phyloP scores from a whole-genome alignment of 2,888 invertebrate species.

The Antheraea assamensis region DNA sequence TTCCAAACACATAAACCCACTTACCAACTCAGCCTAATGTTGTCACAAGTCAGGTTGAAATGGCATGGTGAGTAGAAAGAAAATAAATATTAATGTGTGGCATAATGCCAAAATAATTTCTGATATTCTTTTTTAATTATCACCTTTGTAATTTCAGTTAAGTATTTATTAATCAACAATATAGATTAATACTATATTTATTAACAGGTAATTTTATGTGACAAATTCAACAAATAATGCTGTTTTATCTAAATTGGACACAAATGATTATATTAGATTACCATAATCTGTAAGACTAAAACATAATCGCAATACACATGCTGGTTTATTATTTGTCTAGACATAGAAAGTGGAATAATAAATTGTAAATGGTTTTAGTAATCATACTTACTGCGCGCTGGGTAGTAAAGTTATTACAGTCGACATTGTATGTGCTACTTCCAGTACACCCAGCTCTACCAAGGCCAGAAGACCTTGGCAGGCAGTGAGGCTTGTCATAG shows the following conservation, averaged over 20 bases:
- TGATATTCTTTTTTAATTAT: neutral
- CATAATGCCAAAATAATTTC: neutral
- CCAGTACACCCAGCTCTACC: conserved; percentile 83
- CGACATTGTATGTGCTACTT: conserved; percentile 83
- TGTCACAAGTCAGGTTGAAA: conserved; percentile 7
- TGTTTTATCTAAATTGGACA: neutral
- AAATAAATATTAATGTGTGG: neutral
- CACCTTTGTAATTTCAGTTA: neutral
- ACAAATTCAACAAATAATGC: neutral
- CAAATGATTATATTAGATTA: neutral
- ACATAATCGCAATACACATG: neutral
- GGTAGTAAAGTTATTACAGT: conserved; percentile 85
- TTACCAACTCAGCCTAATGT: conserved; percentile 5
- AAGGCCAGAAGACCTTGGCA: conserved; percentile 85
- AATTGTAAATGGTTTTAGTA: neutral
- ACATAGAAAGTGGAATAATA: neutral
- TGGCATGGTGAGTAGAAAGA: neutral
- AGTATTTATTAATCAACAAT: neutral
- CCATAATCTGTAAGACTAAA: neutral
- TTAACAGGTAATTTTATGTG: neutral
- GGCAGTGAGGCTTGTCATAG: conserved; percentile 84
- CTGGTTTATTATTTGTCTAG: neutral
- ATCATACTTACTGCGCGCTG: conserved; percentile 82
- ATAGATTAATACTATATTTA: neutral
- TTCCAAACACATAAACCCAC: neutral